Evolutionary conservation across 2,797 vertebrate species (phyloP).

Genomic region (Eremophila alpestris): DNA sequence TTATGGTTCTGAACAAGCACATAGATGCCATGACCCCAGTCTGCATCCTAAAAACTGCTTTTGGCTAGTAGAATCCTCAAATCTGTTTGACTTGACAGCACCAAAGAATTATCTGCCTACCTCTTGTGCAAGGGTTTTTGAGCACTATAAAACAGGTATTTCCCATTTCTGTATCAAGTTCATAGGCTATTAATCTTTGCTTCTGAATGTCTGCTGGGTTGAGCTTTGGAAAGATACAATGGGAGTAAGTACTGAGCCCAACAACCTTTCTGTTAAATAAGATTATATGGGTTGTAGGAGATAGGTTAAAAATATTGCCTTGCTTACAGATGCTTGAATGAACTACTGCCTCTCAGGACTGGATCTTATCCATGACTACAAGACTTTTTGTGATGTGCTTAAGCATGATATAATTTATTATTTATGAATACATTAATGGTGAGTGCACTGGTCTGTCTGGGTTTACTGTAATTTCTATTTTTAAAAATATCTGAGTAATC

Average conservation of each 20-base stretch:
- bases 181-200: neutral
- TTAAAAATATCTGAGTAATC: neutral
- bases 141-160: neutral
- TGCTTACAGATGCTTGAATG: neutral
- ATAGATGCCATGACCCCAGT: neutral
- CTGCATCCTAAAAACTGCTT: neutral
- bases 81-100: neutral
- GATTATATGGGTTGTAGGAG: neutral
- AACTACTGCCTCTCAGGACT: neutral
- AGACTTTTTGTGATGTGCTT: neutral
- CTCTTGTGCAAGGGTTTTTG: neutral
- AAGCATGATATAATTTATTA: neutral
- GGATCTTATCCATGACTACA: neutral
- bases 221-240: neutral
- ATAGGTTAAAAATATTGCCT: neutral
- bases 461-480: neutral
- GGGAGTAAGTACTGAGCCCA: neutral
- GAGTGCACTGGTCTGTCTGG: neutral
- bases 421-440: neutral
- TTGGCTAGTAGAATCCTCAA: neutral
- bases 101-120: neutral
- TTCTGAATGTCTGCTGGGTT: neutral
- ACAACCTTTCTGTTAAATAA: neutral
- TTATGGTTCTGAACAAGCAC: neutral
- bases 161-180: neutral